Percentiles rank a stretch among this genome's conserved stretches.
phyloP scores from a whole-genome alignment of 2,113 vertebrate species.

The Pteronura brasiliensis region DNA sequence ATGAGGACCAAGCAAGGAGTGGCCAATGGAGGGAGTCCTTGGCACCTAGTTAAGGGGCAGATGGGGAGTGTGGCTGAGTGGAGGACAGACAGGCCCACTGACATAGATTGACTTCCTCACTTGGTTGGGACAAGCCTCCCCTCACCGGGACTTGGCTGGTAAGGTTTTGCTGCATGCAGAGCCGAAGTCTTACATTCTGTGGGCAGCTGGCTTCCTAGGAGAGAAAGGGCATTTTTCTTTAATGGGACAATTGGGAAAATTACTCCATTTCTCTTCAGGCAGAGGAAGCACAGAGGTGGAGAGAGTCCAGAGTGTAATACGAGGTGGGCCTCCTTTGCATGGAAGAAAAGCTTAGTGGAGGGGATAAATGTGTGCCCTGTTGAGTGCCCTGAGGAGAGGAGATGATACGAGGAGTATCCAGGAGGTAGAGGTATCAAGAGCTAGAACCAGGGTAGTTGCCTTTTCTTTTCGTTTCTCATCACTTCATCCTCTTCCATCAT shows the following conservation, averaged over 20 bases:
- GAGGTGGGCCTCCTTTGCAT: accelerated
- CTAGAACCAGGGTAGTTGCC: neutral
- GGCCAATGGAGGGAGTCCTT: neutral
- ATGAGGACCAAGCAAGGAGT: neutral
- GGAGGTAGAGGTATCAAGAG: neutral
- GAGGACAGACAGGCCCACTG: neutral
- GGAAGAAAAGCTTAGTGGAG: neutral
- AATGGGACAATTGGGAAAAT: neutral
- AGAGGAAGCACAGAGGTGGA: neutral
- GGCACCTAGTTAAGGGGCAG: neutral
- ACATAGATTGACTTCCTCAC: neutral
- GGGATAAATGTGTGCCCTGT: neutral
- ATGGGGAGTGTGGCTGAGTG: neutral
- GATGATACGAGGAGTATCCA: neutral
- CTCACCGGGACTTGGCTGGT: neutral
- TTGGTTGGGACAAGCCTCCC: neutral
- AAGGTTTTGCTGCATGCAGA: neutral
- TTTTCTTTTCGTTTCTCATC: neutral
- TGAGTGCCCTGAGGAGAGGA: neutral
- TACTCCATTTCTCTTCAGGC: neutral
- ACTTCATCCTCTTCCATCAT: neutral
- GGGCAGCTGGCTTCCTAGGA: neutral
- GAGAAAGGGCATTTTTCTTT: neutral
- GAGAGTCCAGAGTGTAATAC: no score
- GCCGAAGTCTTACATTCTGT: neutral